Evolutionary conservation across 2,113 vertebrate genomes (phyloP).

Genomic region (Apteryx owenii): DNA sequence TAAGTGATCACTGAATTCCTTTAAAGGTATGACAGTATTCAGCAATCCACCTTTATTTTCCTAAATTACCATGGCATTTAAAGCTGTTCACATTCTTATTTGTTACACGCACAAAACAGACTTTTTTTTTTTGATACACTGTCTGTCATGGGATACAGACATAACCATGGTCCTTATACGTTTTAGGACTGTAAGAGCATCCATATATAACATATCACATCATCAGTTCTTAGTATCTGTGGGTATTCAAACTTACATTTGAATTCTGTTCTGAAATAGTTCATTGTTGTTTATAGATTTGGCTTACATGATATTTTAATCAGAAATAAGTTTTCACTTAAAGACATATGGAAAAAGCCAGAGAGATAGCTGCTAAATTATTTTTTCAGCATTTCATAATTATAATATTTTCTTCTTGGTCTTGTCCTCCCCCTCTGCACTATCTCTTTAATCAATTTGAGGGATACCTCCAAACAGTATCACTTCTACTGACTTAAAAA

Average conservation of each 20-base stretch:
- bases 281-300: not conserved
- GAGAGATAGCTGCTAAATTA: not conserved
- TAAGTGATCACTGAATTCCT: not conserved
- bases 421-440: not conserved
- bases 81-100: not conserved
- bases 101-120: not conserved
- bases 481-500: not conserved
- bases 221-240: constrained; percentile 16
- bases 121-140: not conserved
- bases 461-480: not conserved
- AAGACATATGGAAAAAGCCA: not conserved
- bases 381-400: not conserved
- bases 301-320: not conserved
- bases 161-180: constrained; percentile 42
- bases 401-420: not conserved
- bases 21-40: not conserved
- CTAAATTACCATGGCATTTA: not conserved
- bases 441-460: not conserved
- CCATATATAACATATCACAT: constrained; percentile 4
- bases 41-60: constrained; percentile 29
- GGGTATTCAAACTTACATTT: not conserved
- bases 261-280: constrained; percentile 42
- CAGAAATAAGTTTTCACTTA: not conserved
- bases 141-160: not conserved
- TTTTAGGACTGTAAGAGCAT: constrained; percentile 17